Base-by-base conservation (phyloP, 2,888 invertebrate species). In the Pachycephus smyrnensis region DNA sequence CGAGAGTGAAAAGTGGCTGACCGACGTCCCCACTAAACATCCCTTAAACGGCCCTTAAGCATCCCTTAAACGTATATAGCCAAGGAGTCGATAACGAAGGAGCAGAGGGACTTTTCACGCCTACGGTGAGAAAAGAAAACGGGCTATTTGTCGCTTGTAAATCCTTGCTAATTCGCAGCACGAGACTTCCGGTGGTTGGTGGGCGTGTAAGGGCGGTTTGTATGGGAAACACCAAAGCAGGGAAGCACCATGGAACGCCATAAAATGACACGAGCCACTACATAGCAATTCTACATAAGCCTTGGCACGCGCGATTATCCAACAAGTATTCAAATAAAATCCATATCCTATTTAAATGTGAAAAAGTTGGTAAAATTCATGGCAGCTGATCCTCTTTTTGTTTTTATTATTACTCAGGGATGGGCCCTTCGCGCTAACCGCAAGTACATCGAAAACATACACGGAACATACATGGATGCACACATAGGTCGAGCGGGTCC, bases 161-260 rank as follows among this genome's bases (percentile, higher is more conserved):
- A 74, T 74, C 35, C n/a, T 74, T 33, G 85, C 84, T 87, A 87
- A 86, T 87, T 86, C 90, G 75, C 90, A 89, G 89, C 89, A 86
- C 81, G 90, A 86, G 84, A 89, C 86, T 88, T 89, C 90, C 89
- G 88, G 87, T 84, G 73, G 75, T 78, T 69, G n/a, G 71, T 71
- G 71, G 71, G 84, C 84, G 86, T 87, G 86, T 86, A 86, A 85
- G 85, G 90, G 90, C 89, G 90, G 86, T 90, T 89, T 88, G 90
- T 89, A 84, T 88, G 81, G 83, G 83, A 88, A 89, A 89, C 86
- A 84, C 80, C 71, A 23, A 23, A 23, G 23, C 23, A 55, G 23
- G 23, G 9, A 9, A 55, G 55, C 23, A 55, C 55, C 55, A 55
- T 55, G 55, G 1, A 55, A 55, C 2, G 9, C 55, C 55, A 55